A percentile compares a stretch with the other conserved stretches of the same genome.
phyloP scores from a whole-genome alignment of 2,797 vertebrate genomes.

The Cyprinella venusta region DNA sequence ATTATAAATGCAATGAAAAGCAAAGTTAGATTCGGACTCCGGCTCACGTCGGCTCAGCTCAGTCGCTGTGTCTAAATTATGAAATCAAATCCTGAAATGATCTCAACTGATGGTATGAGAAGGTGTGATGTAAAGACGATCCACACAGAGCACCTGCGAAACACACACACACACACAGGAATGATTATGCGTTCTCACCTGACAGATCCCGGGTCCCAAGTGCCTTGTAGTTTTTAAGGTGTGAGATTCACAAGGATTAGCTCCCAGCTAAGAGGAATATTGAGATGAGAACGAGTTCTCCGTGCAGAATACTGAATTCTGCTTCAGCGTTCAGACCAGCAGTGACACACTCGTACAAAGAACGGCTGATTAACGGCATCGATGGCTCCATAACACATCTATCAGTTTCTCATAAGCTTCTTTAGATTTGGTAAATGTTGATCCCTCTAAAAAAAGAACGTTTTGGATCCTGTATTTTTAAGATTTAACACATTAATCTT shows the following conservation, averaged over 20 bases:
- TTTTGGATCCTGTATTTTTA: neutral
- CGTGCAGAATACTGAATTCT: slow-evolving; percentile 33
- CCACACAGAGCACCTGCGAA: slow-evolving; percentile 35
- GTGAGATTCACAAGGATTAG: slow-evolving; percentile 55
- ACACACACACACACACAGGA: slow-evolving; percentile 23
- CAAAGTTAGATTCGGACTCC: neutral
- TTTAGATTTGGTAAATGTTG: neutral
- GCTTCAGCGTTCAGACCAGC: neutral
- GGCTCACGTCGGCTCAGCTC: neutral
- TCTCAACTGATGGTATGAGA: slow-evolving; percentile 27
- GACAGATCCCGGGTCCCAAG: slow-evolving; percentile 53
- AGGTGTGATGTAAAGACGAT: slow-evolving; percentile 35
- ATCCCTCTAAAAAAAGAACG: too few species aligned
- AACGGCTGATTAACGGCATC: neutral
- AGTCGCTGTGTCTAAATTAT: neutral
- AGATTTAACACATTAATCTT: neutral
- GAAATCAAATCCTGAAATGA: slow-evolving; percentile 33
- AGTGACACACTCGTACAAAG: neutral
- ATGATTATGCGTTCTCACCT: slow-evolving; percentile 58
- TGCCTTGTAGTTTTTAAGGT: slow-evolving; percentile 56
- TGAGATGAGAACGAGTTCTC: slow-evolving; percentile 42
- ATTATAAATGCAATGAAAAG: too few species aligned
- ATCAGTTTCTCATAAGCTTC: neutral
- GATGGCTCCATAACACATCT: neutral
- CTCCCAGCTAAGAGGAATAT: slow-evolving; percentile 48